phyloP scores from a whole-genome alignment of 2,888 invertebrate species.

The Argyra leucocephala region DNA sequence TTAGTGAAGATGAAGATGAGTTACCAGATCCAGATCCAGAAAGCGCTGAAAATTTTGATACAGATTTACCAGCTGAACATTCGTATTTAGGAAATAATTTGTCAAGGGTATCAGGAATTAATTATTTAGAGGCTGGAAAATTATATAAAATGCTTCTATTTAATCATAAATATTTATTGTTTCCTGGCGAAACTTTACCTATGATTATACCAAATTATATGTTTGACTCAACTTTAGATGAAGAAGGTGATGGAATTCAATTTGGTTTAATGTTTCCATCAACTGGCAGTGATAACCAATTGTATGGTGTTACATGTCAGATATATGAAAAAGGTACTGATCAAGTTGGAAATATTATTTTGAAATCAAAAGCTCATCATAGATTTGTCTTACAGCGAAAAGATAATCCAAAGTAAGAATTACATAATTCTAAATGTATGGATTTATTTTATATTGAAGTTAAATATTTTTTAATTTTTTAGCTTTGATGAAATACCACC shows the following conservation, averaged over 20 bases:
- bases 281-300: constrained; percentile 22
- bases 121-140: constrained; percentile 51
- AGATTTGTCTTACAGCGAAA: constrained; percentile 49
- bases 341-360: constrained; percentile 43
- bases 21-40: constrained; percentile 14
- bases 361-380: constrained; percentile 68
- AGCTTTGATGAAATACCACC: constrained; percentile 9
- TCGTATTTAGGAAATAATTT: constrained; percentile 44
- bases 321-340: constrained; percentile 40
- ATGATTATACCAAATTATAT: constrained; percentile 49
- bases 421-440: not conserved
- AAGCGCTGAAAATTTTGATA: constrained; percentile 42
- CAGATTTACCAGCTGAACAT: constrained; percentile 49
- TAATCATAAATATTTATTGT: constrained; percentile 53
- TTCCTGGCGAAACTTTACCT: constrained; percentile 73
- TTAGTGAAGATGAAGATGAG: constrained; percentile 14
- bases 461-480: constrained; percentile 28
- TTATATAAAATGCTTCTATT: constrained; percentile 50
- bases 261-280: constrained; percentile 40
- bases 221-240: constrained; percentile 32
- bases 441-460: constrained; percentile 11
- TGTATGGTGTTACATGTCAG: constrained; percentile 43
- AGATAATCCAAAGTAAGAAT: constrained; percentile 33
- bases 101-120: constrained; percentile 55
- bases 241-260: constrained; percentile 35